Conservation (phyloP, 2,888 invertebrate genomes). For the Acanthoscelides obtectus region DNA sequence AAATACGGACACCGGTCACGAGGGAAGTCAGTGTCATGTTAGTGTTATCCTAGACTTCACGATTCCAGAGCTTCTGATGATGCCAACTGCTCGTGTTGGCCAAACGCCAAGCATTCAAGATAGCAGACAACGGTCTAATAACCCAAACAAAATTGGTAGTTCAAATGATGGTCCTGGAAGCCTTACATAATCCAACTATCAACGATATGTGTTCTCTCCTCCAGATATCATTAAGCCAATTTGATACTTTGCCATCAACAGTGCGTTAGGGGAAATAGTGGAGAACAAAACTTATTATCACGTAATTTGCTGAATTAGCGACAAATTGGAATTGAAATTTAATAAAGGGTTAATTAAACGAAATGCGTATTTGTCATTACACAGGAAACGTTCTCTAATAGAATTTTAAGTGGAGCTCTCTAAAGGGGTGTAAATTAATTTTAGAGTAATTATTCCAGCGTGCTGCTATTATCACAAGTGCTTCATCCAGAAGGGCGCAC, state of each 20-base stretch:
- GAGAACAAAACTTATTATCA: neutral
- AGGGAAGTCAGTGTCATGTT: too few species aligned
- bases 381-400: neutral
- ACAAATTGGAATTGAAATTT: neutral
- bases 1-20: too few species aligned
- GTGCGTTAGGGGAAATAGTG: neutral
- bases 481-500: neutral
- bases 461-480: neutral
- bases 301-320: neutral
- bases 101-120: too few species aligned
- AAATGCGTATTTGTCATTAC: neutral
- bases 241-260: neutral
- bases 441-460: neutral
- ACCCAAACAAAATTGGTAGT: too few species aligned
- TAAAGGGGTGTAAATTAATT: neutral
- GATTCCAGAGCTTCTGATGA: too few species aligned
- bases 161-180: too few species aligned
- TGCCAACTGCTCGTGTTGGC: too few species aligned
- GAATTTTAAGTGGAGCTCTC: neutral
- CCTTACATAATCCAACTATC: too few species aligned
- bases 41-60: too few species aligned
- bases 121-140: too few species aligned
- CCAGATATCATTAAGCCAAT: too few species aligned
- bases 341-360: neutral
- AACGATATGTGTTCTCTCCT: too few species aligned